Percentiles rank a stretch among this genome's conserved stretches.
Conservation (phyloP, 2,888 invertebrate species). For the Brachycybe producta region DNA sequence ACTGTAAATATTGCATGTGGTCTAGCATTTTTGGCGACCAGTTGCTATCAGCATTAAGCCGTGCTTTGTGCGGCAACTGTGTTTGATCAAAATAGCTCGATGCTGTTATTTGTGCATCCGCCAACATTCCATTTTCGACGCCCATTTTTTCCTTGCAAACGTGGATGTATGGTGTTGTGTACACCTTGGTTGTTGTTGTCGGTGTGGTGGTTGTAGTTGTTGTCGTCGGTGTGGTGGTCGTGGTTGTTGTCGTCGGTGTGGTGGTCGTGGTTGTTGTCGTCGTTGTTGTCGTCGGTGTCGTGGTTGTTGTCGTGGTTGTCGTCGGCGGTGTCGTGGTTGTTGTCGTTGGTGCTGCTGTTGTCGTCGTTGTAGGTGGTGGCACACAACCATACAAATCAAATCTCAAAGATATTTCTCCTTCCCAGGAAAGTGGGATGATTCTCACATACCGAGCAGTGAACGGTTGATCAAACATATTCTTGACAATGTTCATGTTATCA, state of each 20-base stretch:
- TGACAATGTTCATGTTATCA: constrained; percentile 44
- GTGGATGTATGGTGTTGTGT: constrained; percentile 17
- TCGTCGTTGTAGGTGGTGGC: background rate
- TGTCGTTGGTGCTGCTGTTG: background rate
- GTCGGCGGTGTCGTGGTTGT: background rate
- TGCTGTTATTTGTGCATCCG: constrained; percentile 50
- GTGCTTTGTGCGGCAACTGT: constrained; percentile 34
- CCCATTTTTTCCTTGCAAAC: constrained; percentile 55
- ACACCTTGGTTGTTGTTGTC: background rate
- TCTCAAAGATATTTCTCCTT: constrained; percentile 50
- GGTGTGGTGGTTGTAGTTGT: background rate
- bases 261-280: background rate
- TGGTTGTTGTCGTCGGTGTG: background rate
- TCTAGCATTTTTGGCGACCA: constrained; percentile 27
- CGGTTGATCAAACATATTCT: constrained; percentile 54
- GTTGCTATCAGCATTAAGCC: constrained; percentile 32
- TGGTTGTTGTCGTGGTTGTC: background rate
- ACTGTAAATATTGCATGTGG: constrained; percentile 35
- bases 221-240: background rate
- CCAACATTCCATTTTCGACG: constrained; percentile 45
- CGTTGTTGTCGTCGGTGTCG: background rate
- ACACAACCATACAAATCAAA: constrained; percentile 63
- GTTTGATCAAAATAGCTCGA: constrained; percentile 42
- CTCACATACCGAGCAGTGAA: constrained; percentile 60
- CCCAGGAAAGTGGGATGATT: constrained; percentile 61